Base-by-base conservation (phyloP, 2,888 invertebrate species). In the Caenorhabditis becei region DNA sequence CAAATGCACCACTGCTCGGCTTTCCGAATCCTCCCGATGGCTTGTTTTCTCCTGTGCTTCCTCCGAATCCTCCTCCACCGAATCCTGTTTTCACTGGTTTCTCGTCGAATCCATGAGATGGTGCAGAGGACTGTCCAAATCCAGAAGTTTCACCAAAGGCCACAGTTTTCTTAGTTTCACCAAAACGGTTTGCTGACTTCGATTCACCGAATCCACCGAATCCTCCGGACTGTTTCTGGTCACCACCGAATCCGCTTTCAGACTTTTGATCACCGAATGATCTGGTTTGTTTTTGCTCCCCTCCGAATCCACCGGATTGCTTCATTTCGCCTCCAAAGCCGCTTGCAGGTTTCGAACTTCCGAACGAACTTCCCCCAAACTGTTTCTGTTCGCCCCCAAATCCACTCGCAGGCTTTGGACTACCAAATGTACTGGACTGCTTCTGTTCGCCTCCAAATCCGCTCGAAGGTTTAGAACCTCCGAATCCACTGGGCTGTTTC, bases 121-220 rank as follows among this genome's bases (percentile, higher is more conserved):
- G n/a, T n/a, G n/a, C n/a, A n/a, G n/a, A 32, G 32, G 32, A 32
- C 10, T 32, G 32, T 32, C 20, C 23, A 47, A 2, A 14, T 18
- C 35, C 10, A 32, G 32, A 32, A 32, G 32, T 7, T 32, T 32
- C 51, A 26, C 65, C 65, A 20, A 53, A 62, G 11, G 37, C 47
- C n/a, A n/a, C n/a, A n/a, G n/a, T n/a, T n/a, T n/a, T n/a, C n/a
- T n/a, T n/a, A n/a, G n/a, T n/a, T n/a, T n/a, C n/a, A n/a, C 66
- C 66, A 26, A 66, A 54, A 5, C 66, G 41, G 2, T 14, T n/a
- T n/a, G 62, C 14, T 5, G 62, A 28, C 47, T 62, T 61, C 16
- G 16, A 24, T 3, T 16, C 28, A n/a, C 56, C 56, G n/a, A 56
- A 56, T n/a, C 51, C 24, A 32, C 63, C 65, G 7, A 65, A 65